Base-by-base conservation (phyloP, 2,113 vertebrate species). In the Tupaia tana region DNA sequence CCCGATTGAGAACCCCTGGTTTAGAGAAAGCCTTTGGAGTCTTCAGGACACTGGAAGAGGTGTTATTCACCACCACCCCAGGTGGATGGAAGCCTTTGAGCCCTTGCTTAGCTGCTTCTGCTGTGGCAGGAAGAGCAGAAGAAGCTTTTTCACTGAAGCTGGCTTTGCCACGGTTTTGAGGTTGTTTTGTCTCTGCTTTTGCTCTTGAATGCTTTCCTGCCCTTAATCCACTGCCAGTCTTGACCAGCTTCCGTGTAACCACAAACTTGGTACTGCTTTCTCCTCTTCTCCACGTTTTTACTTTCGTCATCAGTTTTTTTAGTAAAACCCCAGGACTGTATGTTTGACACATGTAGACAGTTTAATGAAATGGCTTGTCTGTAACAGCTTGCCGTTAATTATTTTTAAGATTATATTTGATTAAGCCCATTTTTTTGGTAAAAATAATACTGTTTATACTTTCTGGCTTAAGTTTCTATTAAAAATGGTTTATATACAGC, bases 361-460 rank as follows among this genome's bases (percentile, higher is more conserved):
- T 85, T 91, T 78, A 89, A 43, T 81, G 59, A 96, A 81, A 34
- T 89, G 7, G 85, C 92, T 95, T 74, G 1, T 78, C 20, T 95
- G 15, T 64, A 93, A 81, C 20, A 89, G 14, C 31, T 94, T 29
- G 69, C 5, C 56, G 2, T 93, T 90, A 93, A 1, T 82, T 10
- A 59, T 78, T 95, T 87, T 93, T 84, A 85, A 67, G 61, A 87
- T 90, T 94, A 27, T 89, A n/a, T 87, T 96, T 85, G 87, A 73
- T 15, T 75, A 81, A 96, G 58, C 34, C 0, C 2, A 31, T 94
- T 80, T 95, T 89, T 89, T 22, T 90, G 79, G 64, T 86, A 59
- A 69, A 86, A 79, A 31, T 84, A 90, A 70, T 90, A 67, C 31
- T 86, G 29, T 93, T 95, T 83, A 95, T 91, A 16, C 74, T 96